Base-by-base conservation (phyloP, 2,888 invertebrate species). In the Tromatobia lineatoria region DNA sequence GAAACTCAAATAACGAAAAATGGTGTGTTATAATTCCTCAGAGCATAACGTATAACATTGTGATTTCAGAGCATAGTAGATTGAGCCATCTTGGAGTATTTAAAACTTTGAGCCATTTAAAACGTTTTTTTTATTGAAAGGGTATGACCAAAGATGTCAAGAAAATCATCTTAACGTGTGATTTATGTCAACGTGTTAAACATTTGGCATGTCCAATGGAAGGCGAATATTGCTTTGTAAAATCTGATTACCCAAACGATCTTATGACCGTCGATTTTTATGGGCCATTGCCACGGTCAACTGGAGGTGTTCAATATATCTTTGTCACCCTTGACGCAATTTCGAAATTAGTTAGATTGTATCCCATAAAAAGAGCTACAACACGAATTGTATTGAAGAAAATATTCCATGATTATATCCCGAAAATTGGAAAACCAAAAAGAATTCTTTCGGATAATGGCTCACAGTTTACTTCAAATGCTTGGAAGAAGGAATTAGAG, bases 211-310 rank as follows among this genome's bases (percentile, higher is more conserved):
- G 54, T 1, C 10, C 54, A 1, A 20, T 54, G 10, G 23, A 54
- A 54, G 29, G 29, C 23, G 29, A 59, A 3, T 59, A 29, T 15
- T 59, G 59, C 13, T 29, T 29, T 15, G 59, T 59, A 25, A 23
- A 23, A 13, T 59, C 59, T 1, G 29, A 59, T 80, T n/a, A 81
- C 77, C 0, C 59, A 11, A 29, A 29, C 11, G 59, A 59, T 25
- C n/a, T 59, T 2, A 29, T 59, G 13, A 59, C 59, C 4, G 29
- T 59, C 4, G 59, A 59, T 25, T 59, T 29, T 59, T 59, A 59
- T 29, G 59, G 59, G 11, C 59, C 29, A 6, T 25, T 59, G 15
- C 59, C 57, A 2, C 13, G 23, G 13, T 59, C 59, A 6, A 59
- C 25, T 13, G 59, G 59, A 3, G 25, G 59, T 0, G 59, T 59